Base-by-base conservation (phyloP, 2,888 invertebrate genomes). In the Chaetogeoica ovagalla region DNA sequence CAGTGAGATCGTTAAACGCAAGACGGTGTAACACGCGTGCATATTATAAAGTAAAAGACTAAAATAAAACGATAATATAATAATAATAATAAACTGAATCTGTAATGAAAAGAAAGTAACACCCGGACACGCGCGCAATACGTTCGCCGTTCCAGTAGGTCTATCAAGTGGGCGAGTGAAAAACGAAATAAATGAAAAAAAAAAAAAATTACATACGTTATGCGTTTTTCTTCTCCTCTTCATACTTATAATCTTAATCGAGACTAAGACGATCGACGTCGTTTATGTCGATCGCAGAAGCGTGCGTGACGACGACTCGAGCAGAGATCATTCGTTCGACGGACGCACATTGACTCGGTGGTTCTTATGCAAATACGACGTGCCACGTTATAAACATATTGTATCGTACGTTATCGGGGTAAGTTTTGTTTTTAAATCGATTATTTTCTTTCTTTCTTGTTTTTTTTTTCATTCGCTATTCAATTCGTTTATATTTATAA, bases 51-150 rank as follows among this genome's bases (percentile, higher is more conserved):
- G 19, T 37, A 39, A 37, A 13, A 48, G n/a, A 76, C 70, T 9
- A 43, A 43, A n/a, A n/a, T n/a, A n/a, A 43, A 43, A 43, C 4
- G 30, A 43, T 43, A 43, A 43, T 43, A 43, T 43, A 6, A 39
- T 39, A 39, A 43, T 9, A 43, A 43, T 7, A 39, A 43, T 9
- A 6, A 43, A 55, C 77, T n/a, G 63, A 71, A 65, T 71, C 57
- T n/a, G 79, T 39, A 65, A 71, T 23, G 57, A 79, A 79, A 79
- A 71, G 79, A 79, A 79, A 79, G 79, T 79, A 79, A 75, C 74
- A 23, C 63, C 52, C 65, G 21, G 21, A 39, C 73, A 30, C 57
- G 19, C 66, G 74, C 43, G 19, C 7, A 21, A 52, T 3, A 23
- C n/a, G 19, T 55, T 55, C 17, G 17, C 21, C 70, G 79, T 79